Evolutionary conservation across 2,888 invertebrate species (phyloP).

Genomic region (Matsumyia berberina): DNA sequence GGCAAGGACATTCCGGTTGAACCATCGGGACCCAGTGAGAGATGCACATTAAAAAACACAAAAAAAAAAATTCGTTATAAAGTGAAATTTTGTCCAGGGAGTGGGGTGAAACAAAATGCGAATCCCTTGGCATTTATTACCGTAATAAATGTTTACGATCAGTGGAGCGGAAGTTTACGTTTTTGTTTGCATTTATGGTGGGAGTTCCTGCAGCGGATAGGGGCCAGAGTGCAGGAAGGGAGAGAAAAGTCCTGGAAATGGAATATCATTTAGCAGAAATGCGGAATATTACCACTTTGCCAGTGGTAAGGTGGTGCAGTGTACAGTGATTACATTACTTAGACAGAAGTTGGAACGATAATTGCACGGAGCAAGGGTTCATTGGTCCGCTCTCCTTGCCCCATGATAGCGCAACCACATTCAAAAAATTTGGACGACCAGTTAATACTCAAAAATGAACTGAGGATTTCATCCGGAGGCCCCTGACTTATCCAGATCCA

Average conservation of each 20-base stretch:
- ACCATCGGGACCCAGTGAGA: neutral
- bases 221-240: too few relatives aligned
- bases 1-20: constrained; percentile 28
- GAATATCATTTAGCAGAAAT: constrained; percentile 32
- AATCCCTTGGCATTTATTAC: constrained; percentile 49
- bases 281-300: too few relatives aligned
- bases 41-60: constrained; percentile 13
- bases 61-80: constrained; percentile 3
- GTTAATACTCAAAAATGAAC: too few relatives aligned
- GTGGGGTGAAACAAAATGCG: neutral
- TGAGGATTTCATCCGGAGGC: too few relatives aligned
- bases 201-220: neutral
- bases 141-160: constrained; percentile 49
- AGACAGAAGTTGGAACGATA: too few relatives aligned
- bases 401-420: too few relatives aligned
- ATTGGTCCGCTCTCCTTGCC: too few relatives aligned
- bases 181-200: constrained; percentile 23
- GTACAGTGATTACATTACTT: too few relatives aligned
- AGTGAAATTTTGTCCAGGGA: neutral
- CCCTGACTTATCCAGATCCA: too few relatives aligned
- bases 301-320: neutral
- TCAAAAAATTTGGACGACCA: too few relatives aligned
- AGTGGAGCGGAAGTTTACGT: constrained; percentile 35
- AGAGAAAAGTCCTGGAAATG: neutral
- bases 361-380: too few relatives aligned